Evolutionary conservation across 2,113 vertebrate species (phyloP).

Genomic region (Tretioscincus oriximinensis): DNA sequence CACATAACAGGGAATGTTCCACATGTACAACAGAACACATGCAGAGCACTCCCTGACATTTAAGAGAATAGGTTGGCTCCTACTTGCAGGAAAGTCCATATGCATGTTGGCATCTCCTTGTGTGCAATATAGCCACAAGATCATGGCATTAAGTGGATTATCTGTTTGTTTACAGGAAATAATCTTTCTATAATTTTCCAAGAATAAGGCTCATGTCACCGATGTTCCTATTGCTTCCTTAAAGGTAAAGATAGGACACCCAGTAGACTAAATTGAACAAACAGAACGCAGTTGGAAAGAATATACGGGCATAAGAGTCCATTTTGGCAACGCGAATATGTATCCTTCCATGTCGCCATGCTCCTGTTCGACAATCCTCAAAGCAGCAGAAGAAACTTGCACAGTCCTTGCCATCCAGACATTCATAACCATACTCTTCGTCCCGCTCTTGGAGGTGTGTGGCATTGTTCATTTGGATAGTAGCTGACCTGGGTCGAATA

Average conservation of each 20-base stretch:
- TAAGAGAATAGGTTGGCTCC: conserved; percentile 12
- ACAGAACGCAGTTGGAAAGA: conserved; percentile 96
- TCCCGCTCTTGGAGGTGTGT: conserved; percentile 96
- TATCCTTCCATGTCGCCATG: conserved; percentile 95
- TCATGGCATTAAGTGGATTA: conserved; percentile 52
- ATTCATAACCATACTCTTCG: conserved; percentile 96
- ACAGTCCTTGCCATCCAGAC: conserved; percentile 98
- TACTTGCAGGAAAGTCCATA: conserved; percentile 4
- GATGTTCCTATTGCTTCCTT: conserved; percentile 49
- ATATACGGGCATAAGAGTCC: conserved; percentile 98
- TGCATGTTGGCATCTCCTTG: not conserved
- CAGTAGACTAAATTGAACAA: conserved; percentile 98
- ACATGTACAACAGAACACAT: not conserved
- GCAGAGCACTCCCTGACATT: not conserved
- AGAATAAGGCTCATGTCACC: conserved; percentile 66
- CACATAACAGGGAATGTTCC: conserved; percentile 14
- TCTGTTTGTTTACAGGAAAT: conserved; percentile 38
- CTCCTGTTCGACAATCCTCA: conserved; percentile 95
- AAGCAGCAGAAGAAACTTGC: conserved; percentile 99
- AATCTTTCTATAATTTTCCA: conserved; percentile 64
- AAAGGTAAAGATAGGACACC: conserved; percentile 98
- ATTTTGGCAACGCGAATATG: conserved; percentile 97
- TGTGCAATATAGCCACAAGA: not conserved
- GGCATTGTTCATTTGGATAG: conserved; percentile 99
- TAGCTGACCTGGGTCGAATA: conserved; percentile 95